Percentiles rank a stretch among this genome's conserved stretches.
Conservation (phyloP, 2,113 vertebrate species). For the Rhinichthys klamathensis region DNA sequence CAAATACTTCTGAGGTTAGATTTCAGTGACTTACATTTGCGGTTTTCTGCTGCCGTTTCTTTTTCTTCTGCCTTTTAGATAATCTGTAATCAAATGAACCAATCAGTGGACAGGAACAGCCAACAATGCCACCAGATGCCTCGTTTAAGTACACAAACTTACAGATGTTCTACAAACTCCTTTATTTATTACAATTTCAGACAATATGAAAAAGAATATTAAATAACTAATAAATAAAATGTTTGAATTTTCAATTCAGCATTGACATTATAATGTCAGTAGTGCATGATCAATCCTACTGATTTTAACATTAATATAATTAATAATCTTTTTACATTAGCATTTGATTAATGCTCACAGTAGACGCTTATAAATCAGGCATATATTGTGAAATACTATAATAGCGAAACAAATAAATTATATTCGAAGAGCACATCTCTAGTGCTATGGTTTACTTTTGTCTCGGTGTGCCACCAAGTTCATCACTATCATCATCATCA, state of each 20-base stretch:
- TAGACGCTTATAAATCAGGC: background rate
- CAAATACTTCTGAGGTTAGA: background rate
- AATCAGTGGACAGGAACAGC: background rate
- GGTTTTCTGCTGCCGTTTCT: slow-evolving; percentile 82
- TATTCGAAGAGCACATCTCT: background rate
- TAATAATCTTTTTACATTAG: background rate
- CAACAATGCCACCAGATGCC: background rate
- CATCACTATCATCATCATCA: slow-evolving; percentile 71
- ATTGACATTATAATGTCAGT: background rate
- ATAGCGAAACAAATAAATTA: background rate
- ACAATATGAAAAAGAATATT: background rate
- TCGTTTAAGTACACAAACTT: background rate
- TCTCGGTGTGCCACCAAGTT: slow-evolving; percentile 72
- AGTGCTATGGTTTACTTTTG: slow-evolving; percentile 78
- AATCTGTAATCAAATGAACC: slow-evolving; percentile 70
- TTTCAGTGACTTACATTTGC: slow-evolving; percentile 59
- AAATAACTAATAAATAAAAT: background rate
- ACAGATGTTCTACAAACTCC: background rate
- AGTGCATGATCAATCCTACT: background rate
- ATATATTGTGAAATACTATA: background rate
- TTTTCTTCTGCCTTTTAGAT: slow-evolving; percentile 93
- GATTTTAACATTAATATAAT: background rate
- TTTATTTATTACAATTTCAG: background rate
- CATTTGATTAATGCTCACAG: background rate
- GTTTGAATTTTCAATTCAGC: background rate